A percentile compares a stretch with the other conserved stretches of the same genome.
Evolutionary conservation across 2,888 invertebrate genomes (phyloP).

Genomic region (Caenorhabditis macrosperma): DNA sequence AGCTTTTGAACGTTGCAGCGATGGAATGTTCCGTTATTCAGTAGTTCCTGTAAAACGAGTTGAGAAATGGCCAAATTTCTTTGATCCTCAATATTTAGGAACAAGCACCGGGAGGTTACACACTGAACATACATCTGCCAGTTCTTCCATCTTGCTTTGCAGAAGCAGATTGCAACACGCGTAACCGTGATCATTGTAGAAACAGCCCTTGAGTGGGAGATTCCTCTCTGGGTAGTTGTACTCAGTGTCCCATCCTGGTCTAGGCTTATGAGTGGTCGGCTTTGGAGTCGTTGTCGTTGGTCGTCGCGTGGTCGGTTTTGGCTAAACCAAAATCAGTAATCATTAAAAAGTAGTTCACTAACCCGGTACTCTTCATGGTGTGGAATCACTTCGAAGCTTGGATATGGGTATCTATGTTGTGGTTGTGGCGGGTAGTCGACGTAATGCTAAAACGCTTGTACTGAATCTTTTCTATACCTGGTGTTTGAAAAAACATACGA

Average conservation of each 20-base stretch:
- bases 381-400: constrained; percentile 32
- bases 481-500: neutral
- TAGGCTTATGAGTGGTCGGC: constrained; percentile 1
- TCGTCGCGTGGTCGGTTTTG: constrained; percentile 8
- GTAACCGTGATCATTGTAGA: constrained; percentile 57
- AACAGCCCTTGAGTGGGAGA: constrained; percentile 54
- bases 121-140: constrained; percentile 45
- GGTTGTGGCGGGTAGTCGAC: constrained; percentile 30
- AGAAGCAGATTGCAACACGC: constrained; percentile 47
- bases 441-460: constrained; percentile 45
- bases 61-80: too few relatives aligned
- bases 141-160: constrained; percentile 47
- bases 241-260: constrained; percentile 45
- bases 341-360: neutral
- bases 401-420: constrained; percentile 35
- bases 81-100: too few relatives aligned
- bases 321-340: neutral
- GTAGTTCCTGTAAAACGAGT: constrained; percentile 33
- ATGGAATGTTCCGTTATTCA: constrained; percentile 55
- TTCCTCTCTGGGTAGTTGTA: constrained; percentile 58
- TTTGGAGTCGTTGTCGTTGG: constrained; percentile 11
- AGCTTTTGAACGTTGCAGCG: constrained; percentile 58
- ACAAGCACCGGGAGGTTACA: too few relatives aligned
- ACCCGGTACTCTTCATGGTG: constrained; percentile 39
- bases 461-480: neutral